phyloP scores from a whole-genome alignment of 2,888 invertebrate genomes.

The Drosophila recens region DNA sequence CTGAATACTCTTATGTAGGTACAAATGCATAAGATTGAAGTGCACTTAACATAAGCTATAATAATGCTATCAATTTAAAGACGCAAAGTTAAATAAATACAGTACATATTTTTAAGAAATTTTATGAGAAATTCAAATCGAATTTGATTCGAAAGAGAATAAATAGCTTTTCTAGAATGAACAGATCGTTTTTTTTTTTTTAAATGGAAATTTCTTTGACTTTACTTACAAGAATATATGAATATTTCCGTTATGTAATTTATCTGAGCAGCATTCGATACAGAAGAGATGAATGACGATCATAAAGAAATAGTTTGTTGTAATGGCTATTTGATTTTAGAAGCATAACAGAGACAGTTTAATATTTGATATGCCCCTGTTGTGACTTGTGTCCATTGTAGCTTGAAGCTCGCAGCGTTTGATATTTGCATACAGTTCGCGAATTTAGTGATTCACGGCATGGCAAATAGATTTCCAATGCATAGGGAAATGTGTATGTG shows the following conservation, averaged over 20 bases:
- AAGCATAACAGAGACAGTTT: not conserved
- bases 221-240: too few relatives aligned
- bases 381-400: slow-evolving; percentile 14
- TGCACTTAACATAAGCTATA: too few relatives aligned
- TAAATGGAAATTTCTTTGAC: too few relatives aligned
- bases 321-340: not conserved
- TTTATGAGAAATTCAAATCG: too few relatives aligned
- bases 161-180: too few relatives aligned
- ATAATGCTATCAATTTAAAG: too few relatives aligned
- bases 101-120: too few relatives aligned
- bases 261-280: too few relatives aligned
- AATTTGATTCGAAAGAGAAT: too few relatives aligned
- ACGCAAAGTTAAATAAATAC: too few relatives aligned
- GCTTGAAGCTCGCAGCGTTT: slow-evolving; percentile 45
- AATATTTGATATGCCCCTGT: slow-evolving; percentile 8
- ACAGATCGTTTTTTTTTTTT: too few relatives aligned
- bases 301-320: not conserved
- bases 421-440: slow-evolving; percentile 71
- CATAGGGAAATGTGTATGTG: slow-evolving; percentile 8
- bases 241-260: too few relatives aligned
- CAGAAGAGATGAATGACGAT: not conserved
- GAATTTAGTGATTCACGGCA: slow-evolving; percentile 70
- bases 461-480: slow-evolving; percentile 66
- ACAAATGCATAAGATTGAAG: not conserved
- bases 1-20: slow-evolving; percentile 2